phyloP scores from a whole-genome alignment of 2,888 invertebrate species.

The Prostheceraeus crozeri region DNA sequence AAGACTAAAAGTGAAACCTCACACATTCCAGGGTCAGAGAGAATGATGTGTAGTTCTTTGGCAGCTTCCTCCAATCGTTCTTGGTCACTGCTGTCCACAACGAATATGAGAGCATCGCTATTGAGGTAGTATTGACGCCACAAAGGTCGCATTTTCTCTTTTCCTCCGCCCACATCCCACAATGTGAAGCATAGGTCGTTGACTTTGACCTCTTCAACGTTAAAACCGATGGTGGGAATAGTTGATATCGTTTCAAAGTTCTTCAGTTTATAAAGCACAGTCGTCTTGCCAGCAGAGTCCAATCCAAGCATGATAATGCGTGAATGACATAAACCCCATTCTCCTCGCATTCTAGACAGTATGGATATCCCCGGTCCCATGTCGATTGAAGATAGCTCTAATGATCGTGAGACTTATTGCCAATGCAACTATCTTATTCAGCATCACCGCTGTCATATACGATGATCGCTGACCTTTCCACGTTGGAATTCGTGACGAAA shows the following conservation, averaged over 20 bases:
- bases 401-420: no score
- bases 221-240: slow-evolving; percentile 95
- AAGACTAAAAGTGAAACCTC: slow-evolving; percentile 97
- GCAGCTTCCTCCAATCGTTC: slow-evolving; percentile 97
- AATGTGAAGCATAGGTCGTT: slow-evolving; percentile 98
- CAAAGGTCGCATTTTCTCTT: slow-evolving; percentile 90
- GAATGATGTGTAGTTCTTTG: slow-evolving; percentile 96
- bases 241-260: slow-evolving; percentile 99
- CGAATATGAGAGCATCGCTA: slow-evolving; percentile 79
- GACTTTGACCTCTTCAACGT: slow-evolving; percentile 84
- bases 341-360: background rate
- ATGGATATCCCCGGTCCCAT: background rate
- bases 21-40: slow-evolving; percentile 96
- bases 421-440: no score
- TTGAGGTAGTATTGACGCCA: slow-evolving; percentile 98
- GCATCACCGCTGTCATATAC: no score
- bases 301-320: slow-evolving; percentile 98
- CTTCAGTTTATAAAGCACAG: slow-evolving; percentile 98
- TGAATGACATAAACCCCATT: no score
- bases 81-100: slow-evolving; percentile 98
- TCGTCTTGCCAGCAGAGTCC: slow-evolving; percentile 99
- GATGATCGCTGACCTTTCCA: no score
- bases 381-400: no score
- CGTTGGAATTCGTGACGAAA: no score
- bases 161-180: slow-evolving; percentile 92